Base-by-base conservation (phyloP, 2,113 vertebrate species). In the Neogale vison region DNA sequence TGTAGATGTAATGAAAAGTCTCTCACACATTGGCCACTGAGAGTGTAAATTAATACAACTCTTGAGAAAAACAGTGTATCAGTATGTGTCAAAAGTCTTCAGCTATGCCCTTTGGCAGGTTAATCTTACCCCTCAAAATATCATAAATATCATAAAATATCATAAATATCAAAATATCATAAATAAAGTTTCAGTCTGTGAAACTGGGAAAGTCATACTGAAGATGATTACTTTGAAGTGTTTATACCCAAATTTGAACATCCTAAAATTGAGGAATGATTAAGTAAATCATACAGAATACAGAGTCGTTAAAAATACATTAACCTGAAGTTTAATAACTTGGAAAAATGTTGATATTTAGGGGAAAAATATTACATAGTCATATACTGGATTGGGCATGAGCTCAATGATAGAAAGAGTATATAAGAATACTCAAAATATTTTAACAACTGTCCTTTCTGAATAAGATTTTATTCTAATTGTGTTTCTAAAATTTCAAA, bases 311-410 rank as follows among this genome's bases (percentile, higher is more conserved):
- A 97, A 96, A 93, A 91, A 77, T 76, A 77, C 57, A 59, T 89
- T 88, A 97, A 92, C 59, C 86, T 86, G 52, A 36, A 81, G 20
- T 83, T 93, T 77, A 94, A 86, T 90, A 96, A 89, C 52, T 55
- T 95, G 61, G 21, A 29, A 63, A 96, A 95, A 88, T 96, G n/a
- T 31, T 97, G 93, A 85, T 83, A 92, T 82, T 93, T 97, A 71
- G 80, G 20, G 29, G 29, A 47, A 91, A 92, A 92, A 65, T 67
- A 83, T 90, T 95, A 67, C 23, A 83, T 90, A 95, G 92, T 72
- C 88, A 15, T 67, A 82, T 90, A 86, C 89, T 87, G 57, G 29
- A 88, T 89, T 90, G 69, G n/a, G 76, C 34, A 80, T 83, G 71
- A 89, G 20, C 34, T 92, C 42, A 88, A 65, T 83, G 45, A 71